Conservation (phyloP, 1,140 invertebrate genomes). For the Aphelinus atriplicis region DNA sequence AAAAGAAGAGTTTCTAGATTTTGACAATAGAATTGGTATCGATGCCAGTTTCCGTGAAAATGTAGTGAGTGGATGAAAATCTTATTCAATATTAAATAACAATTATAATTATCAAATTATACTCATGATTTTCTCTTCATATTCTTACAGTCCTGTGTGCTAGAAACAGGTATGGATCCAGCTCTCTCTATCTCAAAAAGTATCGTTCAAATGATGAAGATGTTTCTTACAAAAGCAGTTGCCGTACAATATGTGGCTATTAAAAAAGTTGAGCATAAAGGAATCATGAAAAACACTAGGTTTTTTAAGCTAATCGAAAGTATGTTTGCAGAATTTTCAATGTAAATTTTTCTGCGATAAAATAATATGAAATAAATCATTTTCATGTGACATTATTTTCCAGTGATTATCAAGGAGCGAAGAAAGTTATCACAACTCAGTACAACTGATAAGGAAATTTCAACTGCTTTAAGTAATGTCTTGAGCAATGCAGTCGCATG, state of each 20-base stretch:
- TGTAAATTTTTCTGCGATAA: too few relatives aligned
- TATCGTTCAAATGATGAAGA: background rate
- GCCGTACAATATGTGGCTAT: background rate
- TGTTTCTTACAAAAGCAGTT: background rate
- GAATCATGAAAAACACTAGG: too few relatives aligned
- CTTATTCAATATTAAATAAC: background rate
- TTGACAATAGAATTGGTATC: background rate
- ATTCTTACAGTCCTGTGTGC: background rate
- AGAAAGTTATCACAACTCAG: too few relatives aligned
- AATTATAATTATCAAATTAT: background rate
- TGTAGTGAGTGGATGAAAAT: background rate
- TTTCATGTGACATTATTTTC: too few relatives aligned
- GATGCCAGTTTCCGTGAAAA: background rate
- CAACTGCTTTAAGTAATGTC: too few relatives aligned
- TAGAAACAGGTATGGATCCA: background rate
- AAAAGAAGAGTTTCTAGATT: background rate
- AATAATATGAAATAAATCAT: too few relatives aligned
- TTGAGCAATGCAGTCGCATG: too few relatives aligned
- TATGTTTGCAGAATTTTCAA: too few relatives aligned
- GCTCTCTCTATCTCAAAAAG: background rate
- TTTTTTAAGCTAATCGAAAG: too few relatives aligned
- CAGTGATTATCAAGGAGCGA: too few relatives aligned
- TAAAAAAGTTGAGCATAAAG: background rate
- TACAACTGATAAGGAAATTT: too few relatives aligned
- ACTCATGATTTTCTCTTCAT: background rate